These are phyloP conservation scores for Monopterus albus DNA, from an alignment of 2,113 vertebrate species.

Conservation along the genomic window DNA sequence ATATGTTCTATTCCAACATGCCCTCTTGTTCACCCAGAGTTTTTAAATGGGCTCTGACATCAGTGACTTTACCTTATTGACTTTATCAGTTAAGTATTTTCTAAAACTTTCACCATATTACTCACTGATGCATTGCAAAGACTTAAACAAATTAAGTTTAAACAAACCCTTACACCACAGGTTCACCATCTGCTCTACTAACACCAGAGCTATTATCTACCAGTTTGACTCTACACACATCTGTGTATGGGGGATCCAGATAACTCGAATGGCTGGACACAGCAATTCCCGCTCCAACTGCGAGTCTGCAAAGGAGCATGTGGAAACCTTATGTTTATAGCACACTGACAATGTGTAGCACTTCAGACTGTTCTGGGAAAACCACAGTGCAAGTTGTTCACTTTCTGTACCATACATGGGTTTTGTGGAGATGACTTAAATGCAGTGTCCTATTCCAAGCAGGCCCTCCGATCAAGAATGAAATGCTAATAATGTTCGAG, in stretches of 20 bases:
- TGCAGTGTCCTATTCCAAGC: conserved; percentile 37
- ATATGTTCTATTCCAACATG: not conserved
- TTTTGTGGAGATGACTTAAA: not conserved
- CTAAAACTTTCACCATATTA: not conserved
- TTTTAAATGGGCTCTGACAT: not conserved
- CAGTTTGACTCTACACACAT: conserved; percentile 41
- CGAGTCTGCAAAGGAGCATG: too few relatives aligned
- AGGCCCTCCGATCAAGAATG: conserved; percentile 24
- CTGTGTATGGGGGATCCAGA: conserved; percentile 62
- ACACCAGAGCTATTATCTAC: conserved; percentile 27
- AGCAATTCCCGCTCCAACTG: not conserved
- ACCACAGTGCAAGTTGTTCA: not conserved
- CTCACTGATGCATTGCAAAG: not conserved
- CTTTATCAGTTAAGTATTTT: not conserved
- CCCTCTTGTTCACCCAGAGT: not conserved
- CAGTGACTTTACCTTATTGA: not conserved
- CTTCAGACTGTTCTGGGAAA: not conserved
- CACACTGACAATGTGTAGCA: not conserved
- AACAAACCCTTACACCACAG: conserved; percentile 63
- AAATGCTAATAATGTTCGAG: conserved; percentile 66
- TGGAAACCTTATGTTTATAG: not conserved
- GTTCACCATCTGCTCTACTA: conserved; percentile 46
- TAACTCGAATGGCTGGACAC: conserved; percentile 76
- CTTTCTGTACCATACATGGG: not conserved
- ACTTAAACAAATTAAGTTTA: too few relatives aligned